These are phyloP conservation scores for Pipistrellus kuhlii DNA, from an alignment of 2,797 vertebrate species.

Conservation along the genomic window DNA sequence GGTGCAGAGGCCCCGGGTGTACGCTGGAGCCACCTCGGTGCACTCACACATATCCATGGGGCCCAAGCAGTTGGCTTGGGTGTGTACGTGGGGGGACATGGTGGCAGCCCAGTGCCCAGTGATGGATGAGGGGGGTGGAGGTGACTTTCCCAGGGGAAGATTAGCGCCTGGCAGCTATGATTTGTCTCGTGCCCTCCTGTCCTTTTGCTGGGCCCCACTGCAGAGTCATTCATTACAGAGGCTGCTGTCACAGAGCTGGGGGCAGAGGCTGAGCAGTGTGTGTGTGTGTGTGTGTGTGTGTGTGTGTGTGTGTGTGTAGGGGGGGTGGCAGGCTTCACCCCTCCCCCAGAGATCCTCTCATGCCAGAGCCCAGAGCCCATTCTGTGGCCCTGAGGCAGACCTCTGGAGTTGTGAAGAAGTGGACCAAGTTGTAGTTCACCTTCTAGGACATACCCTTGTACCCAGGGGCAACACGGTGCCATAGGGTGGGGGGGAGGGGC, in stretches of 20 bases:
- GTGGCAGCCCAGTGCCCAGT: conserved; percentile 81
- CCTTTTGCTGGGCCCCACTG: conserved; percentile 81
- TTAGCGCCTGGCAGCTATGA: conserved; percentile 84
- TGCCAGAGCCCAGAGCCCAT: conserved; percentile 46
- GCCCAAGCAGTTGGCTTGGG: conserved; percentile 60
- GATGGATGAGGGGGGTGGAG: conserved; percentile 84
- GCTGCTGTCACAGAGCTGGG: conserved; percentile 70
- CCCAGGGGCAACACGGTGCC: not conserved
- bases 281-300: not conserved
- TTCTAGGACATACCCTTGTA: not conserved
- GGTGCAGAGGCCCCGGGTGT: not conserved
- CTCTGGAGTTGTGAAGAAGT: conserved; percentile 10
- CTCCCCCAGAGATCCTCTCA: conserved; percentile 29
- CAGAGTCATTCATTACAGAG: conserved; percentile 82
- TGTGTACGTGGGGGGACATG: conserved; percentile 23
- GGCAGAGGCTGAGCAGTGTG: conserved; percentile 69
- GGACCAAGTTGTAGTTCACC: conserved; percentile 11
- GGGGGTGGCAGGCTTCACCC: not conserved
- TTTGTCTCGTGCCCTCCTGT: conserved; percentile 82
- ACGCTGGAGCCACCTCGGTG: not conserved
- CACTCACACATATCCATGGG: not conserved
- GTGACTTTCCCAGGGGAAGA: conserved; percentile 85
- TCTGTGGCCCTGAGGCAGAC: not conserved
- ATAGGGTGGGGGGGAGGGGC: not conserved
- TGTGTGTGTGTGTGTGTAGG: not conserved